A percentile compares a stretch with the other conserved stretches of the same genome.
Conservation (phyloP, 2,888 invertebrate species). For the Entomobrya proxima region DNA sequence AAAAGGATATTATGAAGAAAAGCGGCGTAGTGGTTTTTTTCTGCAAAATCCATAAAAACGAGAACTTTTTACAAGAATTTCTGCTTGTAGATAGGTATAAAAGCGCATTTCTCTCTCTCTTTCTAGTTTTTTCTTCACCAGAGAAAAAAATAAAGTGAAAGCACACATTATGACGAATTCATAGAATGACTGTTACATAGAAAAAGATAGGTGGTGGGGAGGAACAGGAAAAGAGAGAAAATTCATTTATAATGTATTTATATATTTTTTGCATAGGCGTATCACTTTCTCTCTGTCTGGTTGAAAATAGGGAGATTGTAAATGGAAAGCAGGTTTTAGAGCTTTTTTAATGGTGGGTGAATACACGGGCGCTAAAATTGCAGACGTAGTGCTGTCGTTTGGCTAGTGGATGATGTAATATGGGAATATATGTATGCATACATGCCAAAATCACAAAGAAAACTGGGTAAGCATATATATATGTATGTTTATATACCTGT, state of each 20-base stretch:
- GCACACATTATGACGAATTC: constrained; percentile 54
- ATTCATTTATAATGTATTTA: constrained; percentile 49
- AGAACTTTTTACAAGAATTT: constrained; percentile 4
- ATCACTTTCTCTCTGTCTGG: neutral
- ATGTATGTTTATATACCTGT: constrained; percentile 20
- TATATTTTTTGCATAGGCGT: neutral
- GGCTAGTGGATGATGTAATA: constrained; percentile 17
- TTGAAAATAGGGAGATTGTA: neutral
- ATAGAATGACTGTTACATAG: neutral
- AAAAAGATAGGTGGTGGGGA: neutral
- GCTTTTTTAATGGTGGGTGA: constrained; percentile 39
- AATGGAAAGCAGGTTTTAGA: constrained; percentile 42
- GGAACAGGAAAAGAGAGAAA: neutral
- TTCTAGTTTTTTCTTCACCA: neutral
- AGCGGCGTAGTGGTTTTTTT: constrained; percentile 41
- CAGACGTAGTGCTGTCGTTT: neutral
- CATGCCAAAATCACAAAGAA: neutral
- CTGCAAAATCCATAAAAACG: constrained; percentile 33
- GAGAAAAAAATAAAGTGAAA: constrained; percentile 45
- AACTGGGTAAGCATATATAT: neutral
- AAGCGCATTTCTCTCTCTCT: too few relatives aligned
- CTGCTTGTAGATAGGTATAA: neutral
- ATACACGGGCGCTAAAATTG: neutral
- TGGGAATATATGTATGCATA: neutral
- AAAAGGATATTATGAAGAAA: too few relatives aligned